Evolutionary conservation across 2,888 invertebrate species (phyloP).

Genomic region (Venusia cambrica): DNA sequence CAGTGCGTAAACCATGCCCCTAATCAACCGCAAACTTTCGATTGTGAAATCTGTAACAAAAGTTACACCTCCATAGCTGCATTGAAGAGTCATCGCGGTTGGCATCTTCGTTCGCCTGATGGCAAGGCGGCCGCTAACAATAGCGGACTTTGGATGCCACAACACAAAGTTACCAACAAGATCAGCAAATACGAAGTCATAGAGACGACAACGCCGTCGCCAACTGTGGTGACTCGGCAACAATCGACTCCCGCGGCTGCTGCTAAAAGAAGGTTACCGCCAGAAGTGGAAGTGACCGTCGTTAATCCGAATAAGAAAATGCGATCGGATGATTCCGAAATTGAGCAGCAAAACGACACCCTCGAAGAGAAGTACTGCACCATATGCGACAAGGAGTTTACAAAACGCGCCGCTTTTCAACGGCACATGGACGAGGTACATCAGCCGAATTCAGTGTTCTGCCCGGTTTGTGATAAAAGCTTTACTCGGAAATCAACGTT

Average conservation of each 20-base stretch:
- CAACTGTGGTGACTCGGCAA: slow-evolving; percentile 21
- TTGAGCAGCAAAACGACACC: slow-evolving; percentile 63
- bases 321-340: slow-evolving; percentile 70
- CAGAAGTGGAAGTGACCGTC: slow-evolving; percentile 75
- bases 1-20: slow-evolving; percentile 69
- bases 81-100: slow-evolving; percentile 84
- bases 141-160: slow-evolving; percentile 77
- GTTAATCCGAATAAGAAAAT: slow-evolving; percentile 75
- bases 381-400: slow-evolving; percentile 83
- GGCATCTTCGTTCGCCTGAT: slow-evolving; percentile 83
- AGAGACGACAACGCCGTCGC: slow-evolving; percentile 49
- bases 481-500: slow-evolving; percentile 83
- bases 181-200: slow-evolving; percentile 74
- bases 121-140: slow-evolving; percentile 78
- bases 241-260: slow-evolving; percentile 41
- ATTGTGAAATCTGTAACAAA: slow-evolving; percentile 84
- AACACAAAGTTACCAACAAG: slow-evolving; percentile 75
- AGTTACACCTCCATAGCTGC: slow-evolving; percentile 84
- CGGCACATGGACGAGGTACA: slow-evolving; percentile 82
- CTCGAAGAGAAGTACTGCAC: slow-evolving; percentile 79
- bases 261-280: slow-evolving; percentile 67
- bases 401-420: slow-evolving; percentile 80
- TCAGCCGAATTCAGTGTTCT: slow-evolving; percentile 77
- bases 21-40: slow-evolving; percentile 68
- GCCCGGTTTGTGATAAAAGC: slow-evolving; percentile 82